These are phyloP conservation scores for Malurus elegans DNA, from an alignment of 2,113 vertebrate species.

Conservation along the genomic window DNA sequence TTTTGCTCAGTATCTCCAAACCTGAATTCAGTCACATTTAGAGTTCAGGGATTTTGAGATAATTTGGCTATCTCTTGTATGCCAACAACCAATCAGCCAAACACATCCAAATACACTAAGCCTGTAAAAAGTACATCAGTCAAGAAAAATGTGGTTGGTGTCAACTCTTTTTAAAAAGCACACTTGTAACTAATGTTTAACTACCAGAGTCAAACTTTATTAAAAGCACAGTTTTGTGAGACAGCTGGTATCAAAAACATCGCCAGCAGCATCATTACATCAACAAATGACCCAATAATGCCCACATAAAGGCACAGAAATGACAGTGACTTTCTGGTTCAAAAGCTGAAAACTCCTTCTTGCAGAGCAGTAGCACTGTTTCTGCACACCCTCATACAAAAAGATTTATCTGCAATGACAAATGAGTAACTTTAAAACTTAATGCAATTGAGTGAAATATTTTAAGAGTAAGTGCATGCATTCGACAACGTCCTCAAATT, in stretches of 20 bases:
- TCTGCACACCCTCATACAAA: neutral
- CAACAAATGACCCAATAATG: neutral
- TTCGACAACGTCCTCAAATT: neutral
- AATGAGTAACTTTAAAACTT: neutral
- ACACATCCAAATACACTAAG: neutral
- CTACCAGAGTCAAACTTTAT: neutral
- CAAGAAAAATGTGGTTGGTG: neutral
- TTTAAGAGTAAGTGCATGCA: neutral
- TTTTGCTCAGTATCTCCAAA: neutral
- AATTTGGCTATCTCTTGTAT: neutral
- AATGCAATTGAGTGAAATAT: neutral
- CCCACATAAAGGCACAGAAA: neutral
- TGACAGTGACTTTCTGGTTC: neutral
- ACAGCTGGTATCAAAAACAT: neutral
- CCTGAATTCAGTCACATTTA: neutral
- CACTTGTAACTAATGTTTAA: neutral
- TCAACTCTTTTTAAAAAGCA: neutral
- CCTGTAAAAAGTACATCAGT: neutral
- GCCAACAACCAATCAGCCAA: neutral
- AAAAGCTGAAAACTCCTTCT: neutral
- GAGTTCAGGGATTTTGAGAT: neutral
- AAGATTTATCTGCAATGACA: neutral
- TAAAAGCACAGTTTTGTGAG: neutral
- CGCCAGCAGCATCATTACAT: neutral
- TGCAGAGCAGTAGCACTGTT: neutral